Percentiles rank a stretch among this genome's conserved stretches.
Conservation (phyloP, 1,140 invertebrate genomes). For the Chelonus insularis region DNA sequence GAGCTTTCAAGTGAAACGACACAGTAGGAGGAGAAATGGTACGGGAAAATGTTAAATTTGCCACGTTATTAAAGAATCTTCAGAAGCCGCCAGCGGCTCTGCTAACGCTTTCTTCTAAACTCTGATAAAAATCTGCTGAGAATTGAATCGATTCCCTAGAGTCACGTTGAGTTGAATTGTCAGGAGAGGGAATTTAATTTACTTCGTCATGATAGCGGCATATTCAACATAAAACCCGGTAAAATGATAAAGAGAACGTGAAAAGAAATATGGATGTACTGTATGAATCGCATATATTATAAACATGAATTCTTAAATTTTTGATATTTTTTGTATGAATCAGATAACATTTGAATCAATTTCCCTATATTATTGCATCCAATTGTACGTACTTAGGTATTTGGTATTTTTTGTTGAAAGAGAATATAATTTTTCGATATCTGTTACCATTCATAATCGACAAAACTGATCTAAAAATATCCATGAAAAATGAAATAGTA, state of each 20-base stretch:
- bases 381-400: too few relatives aligned
- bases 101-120: not conserved
- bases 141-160: not conserved
- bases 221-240: not conserved
- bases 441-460: too few relatives aligned
- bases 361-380: too few relatives aligned
- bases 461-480: too few relatives aligned
- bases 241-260: constrained; percentile 1
- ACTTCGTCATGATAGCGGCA: constrained; percentile 7
- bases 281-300: too few relatives aligned
- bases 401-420: too few relatives aligned
- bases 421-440: too few relatives aligned
- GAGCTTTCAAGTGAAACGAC: not conserved
- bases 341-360: too few relatives aligned
- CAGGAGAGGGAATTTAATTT: not conserved
- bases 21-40: not conserved
- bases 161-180: not conserved
- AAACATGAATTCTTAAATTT: too few relatives aligned
- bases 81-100: not conserved
- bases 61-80: constrained; percentile 14
- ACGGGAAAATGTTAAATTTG: not conserved
- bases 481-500: too few relatives aligned
- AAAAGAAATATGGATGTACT: not conserved
- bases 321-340: not conserved
- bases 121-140: constrained; percentile 19